Conservation (phyloP, 2,888 invertebrate genomes). For the Byasa hedistus region DNA sequence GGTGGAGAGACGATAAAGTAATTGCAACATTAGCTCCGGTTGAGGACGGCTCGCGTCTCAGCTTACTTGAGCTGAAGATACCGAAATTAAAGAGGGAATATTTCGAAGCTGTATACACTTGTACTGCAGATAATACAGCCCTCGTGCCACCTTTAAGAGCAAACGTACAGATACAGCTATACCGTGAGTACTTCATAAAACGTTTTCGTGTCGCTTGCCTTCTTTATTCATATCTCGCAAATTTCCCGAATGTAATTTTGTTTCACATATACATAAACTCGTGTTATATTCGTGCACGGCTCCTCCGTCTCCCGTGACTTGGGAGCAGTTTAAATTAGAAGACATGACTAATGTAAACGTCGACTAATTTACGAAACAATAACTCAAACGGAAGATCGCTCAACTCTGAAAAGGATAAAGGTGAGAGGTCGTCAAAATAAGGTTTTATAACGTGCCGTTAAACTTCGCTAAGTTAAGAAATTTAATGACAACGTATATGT, state of each 20-base stretch:
- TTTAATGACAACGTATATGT: too few species aligned
- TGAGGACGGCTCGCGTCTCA: slow-evolving; percentile 61
- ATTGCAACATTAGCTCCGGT: slow-evolving; percentile 61
- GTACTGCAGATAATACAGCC: slow-evolving; percentile 86
- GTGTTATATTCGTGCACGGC: not conserved
- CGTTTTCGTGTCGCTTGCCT: slow-evolving; percentile 5
- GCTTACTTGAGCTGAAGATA: slow-evolving; percentile 61
- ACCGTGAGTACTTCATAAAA: slow-evolving; percentile 70
- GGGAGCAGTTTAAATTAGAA: slow-evolving; percentile 28
- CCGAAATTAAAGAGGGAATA: slow-evolving; percentile 80
- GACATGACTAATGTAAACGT: slow-evolving; percentile 37
- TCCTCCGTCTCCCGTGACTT: not conserved
- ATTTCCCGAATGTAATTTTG: not conserved
- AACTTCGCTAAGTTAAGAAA: not conserved
- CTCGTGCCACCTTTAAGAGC: slow-evolving; percentile 83
- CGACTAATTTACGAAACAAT: slow-evolving; percentile 46
- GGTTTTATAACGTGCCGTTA: slow-evolving; percentile 15
- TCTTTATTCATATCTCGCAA: slow-evolving; percentile 3
- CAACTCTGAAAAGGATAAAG: slow-evolving; percentile 34
- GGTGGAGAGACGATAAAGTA: slow-evolving; percentile 74
- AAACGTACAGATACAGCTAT: slow-evolving; percentile 84
- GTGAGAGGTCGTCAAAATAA: slow-evolving; percentile 39
- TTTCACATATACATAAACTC: not conserved
- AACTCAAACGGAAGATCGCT: slow-evolving; percentile 39
- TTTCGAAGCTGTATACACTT: slow-evolving; percentile 84